Evolutionary conservation across 1,140 invertebrate genomes (phyloP).

Genomic region (Caenorhabditis inopinata): DNA sequence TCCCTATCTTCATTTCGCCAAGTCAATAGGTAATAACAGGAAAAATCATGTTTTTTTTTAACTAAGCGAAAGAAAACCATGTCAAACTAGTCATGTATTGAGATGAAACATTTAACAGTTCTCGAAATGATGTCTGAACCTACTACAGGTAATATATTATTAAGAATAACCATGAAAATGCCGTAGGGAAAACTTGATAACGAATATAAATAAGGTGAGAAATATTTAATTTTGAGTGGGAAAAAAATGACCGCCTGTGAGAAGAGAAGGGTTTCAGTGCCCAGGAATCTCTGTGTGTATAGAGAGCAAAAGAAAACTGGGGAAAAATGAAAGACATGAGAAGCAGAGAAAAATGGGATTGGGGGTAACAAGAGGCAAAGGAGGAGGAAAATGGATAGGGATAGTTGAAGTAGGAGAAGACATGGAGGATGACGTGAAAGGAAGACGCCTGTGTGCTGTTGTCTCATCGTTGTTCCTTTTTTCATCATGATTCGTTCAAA

Average conservation of each 20-base stretch:
- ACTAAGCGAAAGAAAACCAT: no score
- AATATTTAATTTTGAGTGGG: background rate
- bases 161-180: no score
- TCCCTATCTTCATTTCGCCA: background rate
- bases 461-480: slow-evolving; percentile 13
- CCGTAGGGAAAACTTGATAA: no score
- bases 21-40: background rate
- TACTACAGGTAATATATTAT: no score
- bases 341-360: background rate
- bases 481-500: no score
- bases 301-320: background rate
- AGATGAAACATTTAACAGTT: no score
- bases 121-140: no score
- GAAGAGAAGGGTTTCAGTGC: no score
- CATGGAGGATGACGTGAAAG: background rate
- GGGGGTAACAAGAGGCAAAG: background rate
- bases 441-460: background rate
- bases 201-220: no score
- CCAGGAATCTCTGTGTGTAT: no score
- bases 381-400: background rate
- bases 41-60: background rate
- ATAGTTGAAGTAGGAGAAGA: background rate
- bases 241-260: no score
- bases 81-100: no score
- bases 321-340: background rate